Percentiles rank a stretch among this genome's conserved stretches.
Conservation (phyloP, 2,113 vertebrate species). For the Nipponia nippon region DNA sequence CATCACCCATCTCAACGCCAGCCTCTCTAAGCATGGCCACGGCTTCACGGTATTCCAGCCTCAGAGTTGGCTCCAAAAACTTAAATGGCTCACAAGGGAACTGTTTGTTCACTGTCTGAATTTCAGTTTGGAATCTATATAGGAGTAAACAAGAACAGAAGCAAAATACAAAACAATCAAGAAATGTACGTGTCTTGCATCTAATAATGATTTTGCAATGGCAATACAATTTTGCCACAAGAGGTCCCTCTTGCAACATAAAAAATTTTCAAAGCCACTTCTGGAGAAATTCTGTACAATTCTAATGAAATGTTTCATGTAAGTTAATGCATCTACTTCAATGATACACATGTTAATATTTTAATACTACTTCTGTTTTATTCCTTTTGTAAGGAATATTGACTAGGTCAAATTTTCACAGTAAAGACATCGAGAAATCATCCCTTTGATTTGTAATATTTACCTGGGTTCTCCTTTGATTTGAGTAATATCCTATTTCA, state of each 20-base stretch:
- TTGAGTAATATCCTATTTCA: background rate
- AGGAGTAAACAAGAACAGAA: background rate
- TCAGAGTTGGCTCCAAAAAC: constrained; percentile 95
- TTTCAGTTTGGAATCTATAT: constrained; percentile 92
- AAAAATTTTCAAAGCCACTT: background rate
- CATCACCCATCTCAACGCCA: constrained; percentile 96
- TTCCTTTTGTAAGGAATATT: background rate
- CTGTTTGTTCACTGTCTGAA: constrained; percentile 91
- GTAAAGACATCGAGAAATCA: background rate
- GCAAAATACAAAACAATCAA: background rate
- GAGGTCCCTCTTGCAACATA: constrained; percentile 63
- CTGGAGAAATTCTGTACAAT: background rate
- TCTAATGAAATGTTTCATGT: background rate
- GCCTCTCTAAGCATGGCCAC: constrained; percentile 92
- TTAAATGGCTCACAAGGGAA: constrained; percentile 95
- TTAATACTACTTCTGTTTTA: background rate
- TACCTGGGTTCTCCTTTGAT: background rate
- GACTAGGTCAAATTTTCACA: background rate
- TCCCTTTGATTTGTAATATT: background rate
- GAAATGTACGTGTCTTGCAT: background rate
- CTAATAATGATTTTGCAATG: background rate
- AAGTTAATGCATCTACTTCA: constrained; percentile 5
- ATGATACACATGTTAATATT: background rate
- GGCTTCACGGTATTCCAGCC: constrained; percentile 89
- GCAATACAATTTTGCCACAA: constrained; percentile 54